Conservation (phyloP, 2,888 invertebrate species). For the Luperina testacea region DNA sequence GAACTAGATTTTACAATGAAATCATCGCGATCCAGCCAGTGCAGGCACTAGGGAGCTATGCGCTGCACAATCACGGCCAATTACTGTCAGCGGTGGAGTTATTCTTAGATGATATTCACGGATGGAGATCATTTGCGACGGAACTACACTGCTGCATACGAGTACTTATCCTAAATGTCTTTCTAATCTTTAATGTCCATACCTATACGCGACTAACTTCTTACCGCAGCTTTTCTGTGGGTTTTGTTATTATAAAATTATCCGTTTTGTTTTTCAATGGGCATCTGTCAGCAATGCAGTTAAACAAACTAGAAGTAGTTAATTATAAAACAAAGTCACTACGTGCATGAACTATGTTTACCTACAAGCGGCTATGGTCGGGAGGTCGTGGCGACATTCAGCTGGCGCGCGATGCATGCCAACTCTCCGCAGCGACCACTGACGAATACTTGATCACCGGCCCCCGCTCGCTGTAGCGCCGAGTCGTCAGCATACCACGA, state of each 20-base stretch:
- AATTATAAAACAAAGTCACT: neutral
- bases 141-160: neutral
- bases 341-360: slow-evolving; percentile 11
- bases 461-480: neutral
- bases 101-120: slow-evolving; percentile 38
- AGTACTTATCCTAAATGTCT: neutral
- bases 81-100: slow-evolving; percentile 15
- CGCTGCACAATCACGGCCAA: slow-evolving; percentile 17
- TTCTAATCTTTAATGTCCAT: neutral
- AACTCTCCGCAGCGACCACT: slow-evolving; percentile 10
- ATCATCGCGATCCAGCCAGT: slow-evolving; percentile 7
- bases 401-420: slow-evolving; percentile 14
- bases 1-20: slow-evolving; percentile 26
- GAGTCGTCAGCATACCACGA: slow-evolving; percentile 1
- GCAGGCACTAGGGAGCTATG: slow-evolving; percentile 17
- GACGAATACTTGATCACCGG: slow-evolving; percentile 6
- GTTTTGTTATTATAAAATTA: too few relatives aligned
- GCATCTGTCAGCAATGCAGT: neutral
- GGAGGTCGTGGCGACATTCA: slow-evolving; percentile 24
- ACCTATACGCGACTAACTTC: neutral
- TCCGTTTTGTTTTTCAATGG: neutral
- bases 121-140: slow-evolving; percentile 10
- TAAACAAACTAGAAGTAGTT: neutral
- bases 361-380: slow-evolving; percentile 1
- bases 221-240: neutral